phyloP scores from a whole-genome alignment of 2,797 vertebrate species.

The Holocentrus rufus region DNA sequence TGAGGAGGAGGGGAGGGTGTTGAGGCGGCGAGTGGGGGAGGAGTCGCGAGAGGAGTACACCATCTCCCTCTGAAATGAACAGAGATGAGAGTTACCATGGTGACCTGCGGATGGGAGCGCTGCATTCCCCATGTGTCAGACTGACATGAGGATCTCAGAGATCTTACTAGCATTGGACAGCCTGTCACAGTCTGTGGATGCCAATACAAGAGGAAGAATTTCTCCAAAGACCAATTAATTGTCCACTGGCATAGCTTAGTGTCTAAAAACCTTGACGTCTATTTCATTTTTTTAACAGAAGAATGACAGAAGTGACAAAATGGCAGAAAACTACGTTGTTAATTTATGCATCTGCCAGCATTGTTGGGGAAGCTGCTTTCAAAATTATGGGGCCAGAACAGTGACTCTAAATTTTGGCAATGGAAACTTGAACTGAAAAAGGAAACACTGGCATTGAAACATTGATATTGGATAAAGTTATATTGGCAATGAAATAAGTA shows the following conservation, averaged over 20 bases:
- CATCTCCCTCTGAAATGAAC: conserved; percentile 90
- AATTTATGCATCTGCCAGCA: not conserved
- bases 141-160: conserved; percentile 23
- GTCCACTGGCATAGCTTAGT: not conserved
- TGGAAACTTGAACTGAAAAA: no score
- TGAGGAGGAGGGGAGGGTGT: conserved; percentile 90
- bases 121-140: conserved; percentile 22
- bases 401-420: no score
- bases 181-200: conserved; percentile 17
- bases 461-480: no score
- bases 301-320: not conserved
- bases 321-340: not conserved
- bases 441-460: no score
- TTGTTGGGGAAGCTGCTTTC: no score
- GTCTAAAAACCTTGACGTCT: not conserved
- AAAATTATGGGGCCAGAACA: no score
- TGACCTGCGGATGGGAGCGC: conserved; percentile 41
- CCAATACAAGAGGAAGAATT: conserved; percentile 18
- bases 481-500: no score
- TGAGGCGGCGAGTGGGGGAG: conserved; percentile 94
- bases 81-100: conserved; percentile 62
- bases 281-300: conserved; percentile 2
- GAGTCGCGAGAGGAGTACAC: conserved; percentile 97
- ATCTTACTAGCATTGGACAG: conserved; percentile 22
- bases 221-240: conserved; percentile 29